Evolutionary conservation across 2,113 vertebrate species (phyloP).

Genomic region (Cryptomyrus ogoouensis): DNA sequence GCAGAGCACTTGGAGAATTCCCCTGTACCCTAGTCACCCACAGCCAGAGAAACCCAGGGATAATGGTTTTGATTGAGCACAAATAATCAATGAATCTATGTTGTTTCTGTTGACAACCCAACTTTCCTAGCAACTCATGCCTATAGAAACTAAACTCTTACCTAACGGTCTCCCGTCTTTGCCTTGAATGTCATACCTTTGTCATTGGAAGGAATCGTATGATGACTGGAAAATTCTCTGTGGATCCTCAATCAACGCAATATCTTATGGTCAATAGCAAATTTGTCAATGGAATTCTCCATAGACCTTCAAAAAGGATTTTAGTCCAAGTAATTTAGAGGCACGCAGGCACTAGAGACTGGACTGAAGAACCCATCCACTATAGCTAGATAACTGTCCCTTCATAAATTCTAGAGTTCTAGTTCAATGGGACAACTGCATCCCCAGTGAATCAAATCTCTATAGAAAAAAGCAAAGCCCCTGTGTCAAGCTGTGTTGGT

Average conservation of each 20-base stretch:
- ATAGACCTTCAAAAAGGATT: neutral
- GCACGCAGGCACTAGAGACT: neutral
- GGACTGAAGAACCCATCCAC: neutral
- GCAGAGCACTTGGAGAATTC: neutral
- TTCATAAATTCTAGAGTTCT: neutral
- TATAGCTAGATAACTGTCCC: neutral
- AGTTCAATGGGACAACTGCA: neutral
- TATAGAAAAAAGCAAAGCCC: neutral
- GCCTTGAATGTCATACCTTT: neutral
- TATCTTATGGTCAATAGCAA: neutral
- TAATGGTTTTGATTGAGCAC: neutral
- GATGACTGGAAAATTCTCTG: neutral
- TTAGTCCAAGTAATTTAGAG: neutral
- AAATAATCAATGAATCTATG: neutral
- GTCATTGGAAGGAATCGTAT: neutral
- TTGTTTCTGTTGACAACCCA: neutral
- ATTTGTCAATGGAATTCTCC: neutral
- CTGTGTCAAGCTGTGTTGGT: neutral
- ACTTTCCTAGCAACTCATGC: neutral
- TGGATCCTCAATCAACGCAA: neutral
- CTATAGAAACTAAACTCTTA: neutral
- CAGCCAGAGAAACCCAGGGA: neutral
- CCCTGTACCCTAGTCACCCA: neutral
- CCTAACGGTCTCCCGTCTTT: neutral
- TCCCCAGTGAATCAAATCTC: neutral